Percentiles rank a stretch among this genome's conserved stretches.
These are phyloP conservation scores for Gryllus longicercus DNA, from an alignment of 2,888 invertebrate genomes.

Conservation along the genomic window DNA sequence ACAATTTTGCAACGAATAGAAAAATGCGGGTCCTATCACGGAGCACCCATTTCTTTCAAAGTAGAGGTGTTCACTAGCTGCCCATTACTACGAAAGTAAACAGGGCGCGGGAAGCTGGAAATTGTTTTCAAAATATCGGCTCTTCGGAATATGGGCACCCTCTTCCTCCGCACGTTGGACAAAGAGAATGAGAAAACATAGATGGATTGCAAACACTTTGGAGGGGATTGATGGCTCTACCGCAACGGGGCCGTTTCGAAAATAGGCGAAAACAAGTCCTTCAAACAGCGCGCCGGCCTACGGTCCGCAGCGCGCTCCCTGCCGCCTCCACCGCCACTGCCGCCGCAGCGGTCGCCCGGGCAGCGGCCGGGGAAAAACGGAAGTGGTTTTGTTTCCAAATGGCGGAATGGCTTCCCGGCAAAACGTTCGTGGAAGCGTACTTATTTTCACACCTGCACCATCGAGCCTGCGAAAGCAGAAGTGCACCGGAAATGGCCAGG, in stretches of 20 bases:
- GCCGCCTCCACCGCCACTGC: background rate
- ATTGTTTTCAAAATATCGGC: background rate
- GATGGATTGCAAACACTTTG: constrained; percentile 11
- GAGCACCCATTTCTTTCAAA: no score
- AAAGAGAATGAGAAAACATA: constrained; percentile 17
- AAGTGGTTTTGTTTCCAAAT: constrained; percentile 11
- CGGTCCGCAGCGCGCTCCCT: background rate
- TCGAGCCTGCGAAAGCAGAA: background rate
- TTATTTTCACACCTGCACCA: background rate
- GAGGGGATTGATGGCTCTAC: constrained; percentile 8
- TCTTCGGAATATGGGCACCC: background rate
- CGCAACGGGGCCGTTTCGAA: constrained; percentile 4
- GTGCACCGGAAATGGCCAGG: constrained; percentile 1
- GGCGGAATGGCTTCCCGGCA: constrained; percentile 1
- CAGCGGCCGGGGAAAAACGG: constrained; percentile 1
- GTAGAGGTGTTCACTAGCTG: background rate
- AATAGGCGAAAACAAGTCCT: constrained; percentile 10
- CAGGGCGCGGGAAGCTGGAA: background rate
- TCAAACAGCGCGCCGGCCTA: background rate
- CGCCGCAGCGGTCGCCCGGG: background rate
- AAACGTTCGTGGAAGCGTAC: constrained; percentile 17
- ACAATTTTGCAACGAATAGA: no score
- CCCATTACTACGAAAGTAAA: background rate
- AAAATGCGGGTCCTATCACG: no score
- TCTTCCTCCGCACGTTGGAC: background rate